Percentiles rank a stretch among this genome's conserved stretches.
phyloP scores from a whole-genome alignment of 2,797 vertebrate species.

The Enteromius trimaculatus region DNA sequence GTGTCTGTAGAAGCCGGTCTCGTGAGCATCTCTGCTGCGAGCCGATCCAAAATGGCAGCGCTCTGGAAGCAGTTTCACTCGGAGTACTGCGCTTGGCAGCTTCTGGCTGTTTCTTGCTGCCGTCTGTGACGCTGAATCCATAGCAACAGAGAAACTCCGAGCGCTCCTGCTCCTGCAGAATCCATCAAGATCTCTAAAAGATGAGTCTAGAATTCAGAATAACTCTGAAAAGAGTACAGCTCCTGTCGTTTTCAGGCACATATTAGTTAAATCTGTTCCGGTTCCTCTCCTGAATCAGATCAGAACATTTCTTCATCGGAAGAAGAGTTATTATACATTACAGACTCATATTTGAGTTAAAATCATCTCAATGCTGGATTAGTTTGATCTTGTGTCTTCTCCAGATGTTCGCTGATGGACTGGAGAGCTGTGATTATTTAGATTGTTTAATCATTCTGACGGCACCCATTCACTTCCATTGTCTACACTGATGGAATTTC shows the following conservation, averaged over 20 bases:
- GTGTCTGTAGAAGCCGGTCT: no score
- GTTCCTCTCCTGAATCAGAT: no score
- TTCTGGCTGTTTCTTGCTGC: slow-evolving; percentile 39
- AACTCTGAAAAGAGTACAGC: not conserved
- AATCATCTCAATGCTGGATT: no score
- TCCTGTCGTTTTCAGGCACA: no score
- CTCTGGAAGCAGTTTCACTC: slow-evolving; percentile 35
- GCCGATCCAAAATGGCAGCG: slow-evolving; percentile 34
- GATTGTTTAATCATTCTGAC: not conserved
- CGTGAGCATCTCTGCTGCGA: not conserved
- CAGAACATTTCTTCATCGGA: no score
- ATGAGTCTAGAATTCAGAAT: not conserved
- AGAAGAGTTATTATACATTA: no score
- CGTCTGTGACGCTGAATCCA: slow-evolving; percentile 51
- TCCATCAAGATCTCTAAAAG: not conserved
- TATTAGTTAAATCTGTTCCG: no score
- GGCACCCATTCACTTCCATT: not conserved
- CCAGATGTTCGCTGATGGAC: not conserved
- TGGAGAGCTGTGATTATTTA: not conserved
- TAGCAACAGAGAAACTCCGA: slow-evolving; percentile 45
- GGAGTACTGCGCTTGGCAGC: slow-evolving; percentile 36
- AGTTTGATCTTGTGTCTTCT: not conserved
- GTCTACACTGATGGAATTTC: not conserved
- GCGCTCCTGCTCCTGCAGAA: not conserved
- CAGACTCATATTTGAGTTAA: no score